phyloP scores from a whole-genome alignment of 2,888 invertebrate species.

The Corythucha ciliata region DNA sequence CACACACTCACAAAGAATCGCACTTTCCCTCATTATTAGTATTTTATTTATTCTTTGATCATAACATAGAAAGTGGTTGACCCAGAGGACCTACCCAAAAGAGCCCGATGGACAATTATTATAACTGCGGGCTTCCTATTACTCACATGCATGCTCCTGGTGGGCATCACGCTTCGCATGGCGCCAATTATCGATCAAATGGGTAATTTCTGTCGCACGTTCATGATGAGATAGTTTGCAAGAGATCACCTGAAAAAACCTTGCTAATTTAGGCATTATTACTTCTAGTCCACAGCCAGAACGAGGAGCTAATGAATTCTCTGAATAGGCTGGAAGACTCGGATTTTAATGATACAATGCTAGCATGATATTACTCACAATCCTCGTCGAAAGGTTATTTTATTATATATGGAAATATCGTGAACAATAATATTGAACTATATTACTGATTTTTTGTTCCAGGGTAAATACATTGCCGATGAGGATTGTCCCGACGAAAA shows the following conservation, averaged over 20 bases:
- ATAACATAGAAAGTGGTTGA: conserved; percentile 42
- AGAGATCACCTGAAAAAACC: too few relatives aligned
- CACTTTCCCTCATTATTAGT: not conserved
- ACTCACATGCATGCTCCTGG: conserved; percentile 78
- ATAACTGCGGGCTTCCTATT: conserved; percentile 80
- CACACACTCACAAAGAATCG: not conserved
- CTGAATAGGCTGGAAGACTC: conserved; percentile 47
- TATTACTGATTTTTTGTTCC: too few relatives aligned
- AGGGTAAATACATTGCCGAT: too few relatives aligned
- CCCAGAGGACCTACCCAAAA: conserved; percentile 70
- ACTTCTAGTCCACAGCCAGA: conserved; percentile 75
- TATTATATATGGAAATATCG: too few relatives aligned
- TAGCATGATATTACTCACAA: conserved; percentile 27
- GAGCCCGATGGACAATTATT: conserved; percentile 84
- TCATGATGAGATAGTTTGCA: too few relatives aligned
- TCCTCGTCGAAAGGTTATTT: conserved; percentile 14
- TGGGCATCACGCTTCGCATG: conserved; percentile 85
- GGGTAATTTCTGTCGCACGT: conserved; percentile 63
- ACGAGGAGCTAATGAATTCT: conserved; percentile 76
- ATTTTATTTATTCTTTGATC: too few relatives aligned
- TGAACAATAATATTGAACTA: too few relatives aligned
- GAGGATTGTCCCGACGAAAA: too few relatives aligned
- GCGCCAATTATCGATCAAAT: conserved; percentile 91
- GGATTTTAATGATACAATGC: conserved; percentile 28
- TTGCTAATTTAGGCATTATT: conserved; percentile 8